phyloP scores from a whole-genome alignment of 2,888 invertebrate species.

The Mellilla xanthometata region DNA sequence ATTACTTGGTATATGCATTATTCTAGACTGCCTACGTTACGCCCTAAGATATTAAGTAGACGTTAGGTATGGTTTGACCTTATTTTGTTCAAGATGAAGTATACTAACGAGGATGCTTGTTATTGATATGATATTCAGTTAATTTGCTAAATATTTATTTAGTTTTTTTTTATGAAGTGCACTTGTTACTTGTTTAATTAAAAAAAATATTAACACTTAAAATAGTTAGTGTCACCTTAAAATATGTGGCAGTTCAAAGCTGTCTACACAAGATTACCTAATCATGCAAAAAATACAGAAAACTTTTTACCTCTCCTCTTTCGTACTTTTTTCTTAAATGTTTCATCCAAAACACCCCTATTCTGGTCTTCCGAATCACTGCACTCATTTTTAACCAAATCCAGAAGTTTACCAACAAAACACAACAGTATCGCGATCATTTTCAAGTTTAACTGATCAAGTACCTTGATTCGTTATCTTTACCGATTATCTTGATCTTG shows the following conservation, averaged over 20 bases:
- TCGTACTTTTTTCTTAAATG: constrained; percentile 7
- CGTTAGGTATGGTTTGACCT: constrained; percentile 10
- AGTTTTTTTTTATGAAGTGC: too few relatives aligned
- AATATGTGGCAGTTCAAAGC: too few relatives aligned
- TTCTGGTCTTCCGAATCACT: constrained; percentile 21
- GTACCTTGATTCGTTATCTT: constrained; percentile 34
- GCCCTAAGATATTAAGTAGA: not conserved
- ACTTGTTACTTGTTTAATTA: too few relatives aligned
- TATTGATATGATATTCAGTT: not conserved
- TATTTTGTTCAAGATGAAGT: constrained; percentile 5
- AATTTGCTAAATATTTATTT: too few relatives aligned
- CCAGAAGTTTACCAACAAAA: constrained; percentile 57
- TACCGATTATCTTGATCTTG: constrained; percentile 30
- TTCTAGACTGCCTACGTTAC: constrained; percentile 1
- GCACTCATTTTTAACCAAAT: constrained; percentile 44
- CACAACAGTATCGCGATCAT: constrained; percentile 69
- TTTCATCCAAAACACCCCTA: not conserved
- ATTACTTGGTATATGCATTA: not conserved
- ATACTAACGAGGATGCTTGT: not conserved
- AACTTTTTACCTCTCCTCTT: constrained; percentile 22
- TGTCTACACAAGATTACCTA: too few relatives aligned
- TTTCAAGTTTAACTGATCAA: constrained; percentile 32
- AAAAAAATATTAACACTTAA: too few relatives aligned
- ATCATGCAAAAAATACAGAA: not conserved
- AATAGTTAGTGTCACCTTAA: too few relatives aligned